Conservation (phyloP, 2,888 invertebrate species). For the Scaptomyza flava region DNA sequence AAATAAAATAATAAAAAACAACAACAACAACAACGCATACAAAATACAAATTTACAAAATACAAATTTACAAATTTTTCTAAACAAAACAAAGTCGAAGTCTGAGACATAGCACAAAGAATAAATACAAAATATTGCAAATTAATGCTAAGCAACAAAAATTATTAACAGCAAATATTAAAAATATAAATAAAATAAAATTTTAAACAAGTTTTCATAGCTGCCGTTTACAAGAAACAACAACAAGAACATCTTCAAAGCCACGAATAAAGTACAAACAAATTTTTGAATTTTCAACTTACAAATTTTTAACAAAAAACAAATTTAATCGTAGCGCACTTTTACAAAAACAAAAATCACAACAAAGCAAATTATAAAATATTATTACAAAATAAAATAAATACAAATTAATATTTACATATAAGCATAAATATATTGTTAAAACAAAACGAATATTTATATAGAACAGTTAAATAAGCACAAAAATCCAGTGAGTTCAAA, state of each 20-base stretch:
- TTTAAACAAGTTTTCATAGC: constrained; percentile 53
- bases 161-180: constrained; percentile 35
- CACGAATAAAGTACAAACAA: constrained; percentile 69
- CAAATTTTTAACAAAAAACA: constrained; percentile 63
- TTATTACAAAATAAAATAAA: constrained; percentile 43
- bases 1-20: constrained; percentile 43
- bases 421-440: constrained; percentile 35
- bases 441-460: constrained; percentile 54
- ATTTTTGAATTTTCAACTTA: constrained; percentile 60
- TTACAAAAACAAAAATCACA: constrained; percentile 55
- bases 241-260: constrained; percentile 59
- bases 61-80: constrained; percentile 77
- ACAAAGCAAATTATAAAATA: constrained; percentile 30
- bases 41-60: constrained; percentile 76
- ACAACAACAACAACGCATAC: constrained; percentile 65
- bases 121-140: constrained; percentile 23
- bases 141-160: constrained; percentile 28
- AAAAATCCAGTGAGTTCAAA: constrained; percentile 65
- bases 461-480: constrained; percentile 29
- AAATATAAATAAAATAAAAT: constrained; percentile 43
- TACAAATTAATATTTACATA: constrained; percentile 53
- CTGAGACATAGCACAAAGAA: constrained; percentile 52
- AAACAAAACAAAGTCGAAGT: constrained; percentile 55
- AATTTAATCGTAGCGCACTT: constrained; percentile 71
- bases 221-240: constrained; percentile 65